Conservation (phyloP, 2,888 invertebrate species). For the Archips xylosteana region DNA sequence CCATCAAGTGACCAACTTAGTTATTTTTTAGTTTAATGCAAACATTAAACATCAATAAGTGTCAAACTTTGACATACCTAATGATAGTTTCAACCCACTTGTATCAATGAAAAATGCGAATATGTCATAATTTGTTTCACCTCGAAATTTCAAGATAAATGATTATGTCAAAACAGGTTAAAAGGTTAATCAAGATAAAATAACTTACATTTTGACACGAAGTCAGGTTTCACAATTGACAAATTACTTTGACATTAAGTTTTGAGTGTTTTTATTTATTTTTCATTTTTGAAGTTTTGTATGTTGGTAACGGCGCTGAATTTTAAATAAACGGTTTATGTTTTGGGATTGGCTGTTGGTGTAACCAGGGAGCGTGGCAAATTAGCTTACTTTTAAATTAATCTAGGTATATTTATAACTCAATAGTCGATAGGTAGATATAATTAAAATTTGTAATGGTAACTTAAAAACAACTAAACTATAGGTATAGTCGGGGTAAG, state of each 20-base stretch:
- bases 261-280: slow-evolving; percentile 28
- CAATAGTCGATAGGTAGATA: no score
- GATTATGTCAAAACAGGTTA: slow-evolving; percentile 20
- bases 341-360: no score
- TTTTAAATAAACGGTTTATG: no score
- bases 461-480: no score
- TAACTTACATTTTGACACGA: slow-evolving; percentile 24
- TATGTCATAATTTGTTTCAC: background rate
- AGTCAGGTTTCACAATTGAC: slow-evolving; percentile 29
- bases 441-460: no score
- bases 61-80: background rate
- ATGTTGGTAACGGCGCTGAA: no score
- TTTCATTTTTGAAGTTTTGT: background rate
- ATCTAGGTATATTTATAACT: no score
- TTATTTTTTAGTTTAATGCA: background rate
- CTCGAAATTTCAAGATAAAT: slow-evolving; percentile 11
- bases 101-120: background rate
- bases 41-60: slow-evolving; percentile 4
- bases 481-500: no score
- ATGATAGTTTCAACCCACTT: background rate
- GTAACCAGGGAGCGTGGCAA: background rate
- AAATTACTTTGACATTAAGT: slow-evolving; percentile 20
- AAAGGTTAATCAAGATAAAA: slow-evolving; percentile 26
- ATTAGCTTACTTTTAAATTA: background rate
- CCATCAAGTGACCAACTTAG: no score